These are phyloP conservation scores for Amphibalanus amphitrite DNA, from an alignment of 1,140 invertebrate genomes.

Conservation along the genomic window DNA sequence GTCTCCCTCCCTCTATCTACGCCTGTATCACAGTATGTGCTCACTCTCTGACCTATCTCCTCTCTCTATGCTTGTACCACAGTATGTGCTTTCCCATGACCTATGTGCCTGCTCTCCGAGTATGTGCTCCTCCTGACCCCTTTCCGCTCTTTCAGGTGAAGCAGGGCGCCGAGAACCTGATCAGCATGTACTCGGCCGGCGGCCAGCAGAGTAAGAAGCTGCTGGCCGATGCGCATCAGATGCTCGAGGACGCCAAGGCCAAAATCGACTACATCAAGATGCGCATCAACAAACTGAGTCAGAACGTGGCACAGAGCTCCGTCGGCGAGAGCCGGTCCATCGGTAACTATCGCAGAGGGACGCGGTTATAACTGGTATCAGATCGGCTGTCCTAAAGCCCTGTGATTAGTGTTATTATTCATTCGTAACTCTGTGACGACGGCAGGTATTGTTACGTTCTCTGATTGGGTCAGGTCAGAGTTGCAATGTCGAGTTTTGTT, in stretches of 20 bases:
- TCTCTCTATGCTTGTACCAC: neutral
- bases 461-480: too few species aligned
- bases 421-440: too few species aligned
- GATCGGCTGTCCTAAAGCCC: too few species aligned
- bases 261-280: slow-evolving; percentile 95
- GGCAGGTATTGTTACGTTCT: too few species aligned
- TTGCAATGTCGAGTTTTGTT: too few species aligned
- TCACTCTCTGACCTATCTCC: too few species aligned
- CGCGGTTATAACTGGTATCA: too few species aligned
- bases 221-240: slow-evolving; percentile 85
- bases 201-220: slow-evolving; percentile 80
- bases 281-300: slow-evolving; percentile 65
- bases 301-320: slow-evolving; percentile 20
- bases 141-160: slow-evolving; percentile 54
- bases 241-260: slow-evolving; percentile 86
- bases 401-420: too few species aligned
- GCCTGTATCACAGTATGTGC: too few species aligned
- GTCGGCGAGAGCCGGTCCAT: neutral
- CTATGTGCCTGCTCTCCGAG: neutral
- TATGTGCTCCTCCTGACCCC: too few species aligned
- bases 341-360: neutral
- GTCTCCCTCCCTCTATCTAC: too few species aligned
- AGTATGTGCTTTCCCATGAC: neutral
- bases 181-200: slow-evolving; percentile 70
- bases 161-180: slow-evolving; percentile 96